Percentiles rank a stretch among this genome's conserved stretches.
Evolutionary conservation across 2,113 vertebrate genomes (phyloP).

Genomic region (Phrynocephalus versicolor): DNA sequence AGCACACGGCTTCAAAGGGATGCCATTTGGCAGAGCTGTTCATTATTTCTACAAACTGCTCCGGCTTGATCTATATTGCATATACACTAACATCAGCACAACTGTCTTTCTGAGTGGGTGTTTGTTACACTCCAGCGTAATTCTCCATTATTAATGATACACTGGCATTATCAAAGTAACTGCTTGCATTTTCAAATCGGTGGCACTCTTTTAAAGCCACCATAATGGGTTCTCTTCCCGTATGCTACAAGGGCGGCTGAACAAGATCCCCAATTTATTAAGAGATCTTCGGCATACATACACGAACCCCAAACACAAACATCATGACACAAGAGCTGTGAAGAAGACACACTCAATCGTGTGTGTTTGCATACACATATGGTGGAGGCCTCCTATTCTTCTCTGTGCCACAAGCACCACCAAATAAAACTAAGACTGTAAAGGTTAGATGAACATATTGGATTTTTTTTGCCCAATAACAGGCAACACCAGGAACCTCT

Average conservation of each 20-base stretch:
- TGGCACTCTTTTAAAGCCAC: conserved; percentile 50
- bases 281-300: not conserved
- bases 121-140: not conserved
- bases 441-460: no score
- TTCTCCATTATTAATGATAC: not conserved
- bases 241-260: conserved; percentile 23
- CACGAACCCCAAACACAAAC: not conserved
- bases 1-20: not conserved
- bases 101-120: not conserved
- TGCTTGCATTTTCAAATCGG: conserved; percentile 20
- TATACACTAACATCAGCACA: rapidly evolving
- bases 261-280: not conserved
- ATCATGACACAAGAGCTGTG: not conserved
- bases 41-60: conserved; percentile 4
- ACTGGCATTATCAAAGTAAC: conserved; percentile 16
- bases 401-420: no score
- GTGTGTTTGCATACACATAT: no score
- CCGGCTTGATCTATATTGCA: rapidly evolving
- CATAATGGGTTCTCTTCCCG: conserved; percentile 60
- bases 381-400: no score
- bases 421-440: no score
- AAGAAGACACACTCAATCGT: no score
- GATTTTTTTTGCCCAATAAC: no score
- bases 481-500: no score
- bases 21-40: not conserved